Conservation (phyloP, 2,888 invertebrate genomes). For the Tryphoninae sp. region DNA sequence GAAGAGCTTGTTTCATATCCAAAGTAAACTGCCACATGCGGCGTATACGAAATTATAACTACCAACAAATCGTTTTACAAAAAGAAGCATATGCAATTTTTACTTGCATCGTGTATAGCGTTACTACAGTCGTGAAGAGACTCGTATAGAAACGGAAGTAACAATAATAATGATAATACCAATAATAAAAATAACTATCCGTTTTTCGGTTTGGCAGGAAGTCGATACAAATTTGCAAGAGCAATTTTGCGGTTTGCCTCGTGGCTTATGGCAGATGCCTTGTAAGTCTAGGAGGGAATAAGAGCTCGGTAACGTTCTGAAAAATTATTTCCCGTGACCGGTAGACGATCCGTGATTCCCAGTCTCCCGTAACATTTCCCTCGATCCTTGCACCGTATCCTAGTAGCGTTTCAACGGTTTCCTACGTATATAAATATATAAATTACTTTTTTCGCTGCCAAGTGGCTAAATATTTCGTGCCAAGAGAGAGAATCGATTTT, state of each 20-base stretch:
- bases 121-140: too few relatives aligned
- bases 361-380: slow-evolving; percentile 44
- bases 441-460: not conserved
- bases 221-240: slow-evolving; percentile 36
- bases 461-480: slow-evolving; percentile 11
- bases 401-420: slow-evolving; percentile 26
- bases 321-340: slow-evolving; percentile 61
- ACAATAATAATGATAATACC: not conserved
- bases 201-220: slow-evolving; percentile 17
- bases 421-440: not conserved
- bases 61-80: too few relatives aligned
- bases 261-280: slow-evolving; percentile 15
- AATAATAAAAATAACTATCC: not conserved
- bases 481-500: slow-evolving; percentile 45
- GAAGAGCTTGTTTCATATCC: slow-evolving; percentile 19
- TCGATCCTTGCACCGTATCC: not conserved
- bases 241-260: slow-evolving; percentile 56
- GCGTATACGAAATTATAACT: too few relatives aligned
- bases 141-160: too few relatives aligned
- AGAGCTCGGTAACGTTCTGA: slow-evolving; percentile 27
- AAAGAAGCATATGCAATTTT: too few relatives aligned
- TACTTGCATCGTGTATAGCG: too few relatives aligned
- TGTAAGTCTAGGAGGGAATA: not conserved
- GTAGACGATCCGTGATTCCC: slow-evolving; percentile 32
- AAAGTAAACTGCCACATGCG: not conserved